Percentiles rank a stretch among this genome's conserved stretches.
Conservation (phyloP, 2,113 vertebrate genomes). For the Aleadryas rufinucha region DNA sequence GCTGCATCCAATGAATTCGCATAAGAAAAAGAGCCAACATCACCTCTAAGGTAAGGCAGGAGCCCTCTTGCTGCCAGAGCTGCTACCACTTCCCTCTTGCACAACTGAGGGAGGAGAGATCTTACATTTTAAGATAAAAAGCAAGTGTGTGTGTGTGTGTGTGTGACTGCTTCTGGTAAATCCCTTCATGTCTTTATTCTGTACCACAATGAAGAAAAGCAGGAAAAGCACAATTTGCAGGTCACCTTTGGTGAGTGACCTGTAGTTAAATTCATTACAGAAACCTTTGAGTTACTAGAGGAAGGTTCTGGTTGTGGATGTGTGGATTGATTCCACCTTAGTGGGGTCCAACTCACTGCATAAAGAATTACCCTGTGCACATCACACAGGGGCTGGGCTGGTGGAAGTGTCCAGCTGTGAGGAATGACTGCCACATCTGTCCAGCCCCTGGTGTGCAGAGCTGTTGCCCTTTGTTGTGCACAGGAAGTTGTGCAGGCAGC, state of each 20-base stretch:
- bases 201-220: neutral
- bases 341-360: neutral
- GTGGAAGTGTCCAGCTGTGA: neutral
- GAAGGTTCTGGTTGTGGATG: neutral
- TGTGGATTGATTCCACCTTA: neutral
- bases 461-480: neutral
- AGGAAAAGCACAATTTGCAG: neutral
- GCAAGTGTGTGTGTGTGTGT: neutral
- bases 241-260: neutral
- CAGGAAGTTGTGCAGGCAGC: neutral
- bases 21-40: slow-evolving; percentile 8
- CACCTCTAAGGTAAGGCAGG: slow-evolving; percentile 49
- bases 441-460: neutral
- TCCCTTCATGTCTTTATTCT: neutral
- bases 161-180: neutral
- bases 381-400: neutral
- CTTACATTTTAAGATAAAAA: neutral
- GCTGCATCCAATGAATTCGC: slow-evolving; percentile 50
- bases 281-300: neutral
- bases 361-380: neutral
- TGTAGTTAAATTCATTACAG: neutral
- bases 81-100: neutral
- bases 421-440: neutral
- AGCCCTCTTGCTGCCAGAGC: neutral
- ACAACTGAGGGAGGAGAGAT: neutral